Conservation (phyloP, 2,113 vertebrate species). For the Suncus etruscus region DNA sequence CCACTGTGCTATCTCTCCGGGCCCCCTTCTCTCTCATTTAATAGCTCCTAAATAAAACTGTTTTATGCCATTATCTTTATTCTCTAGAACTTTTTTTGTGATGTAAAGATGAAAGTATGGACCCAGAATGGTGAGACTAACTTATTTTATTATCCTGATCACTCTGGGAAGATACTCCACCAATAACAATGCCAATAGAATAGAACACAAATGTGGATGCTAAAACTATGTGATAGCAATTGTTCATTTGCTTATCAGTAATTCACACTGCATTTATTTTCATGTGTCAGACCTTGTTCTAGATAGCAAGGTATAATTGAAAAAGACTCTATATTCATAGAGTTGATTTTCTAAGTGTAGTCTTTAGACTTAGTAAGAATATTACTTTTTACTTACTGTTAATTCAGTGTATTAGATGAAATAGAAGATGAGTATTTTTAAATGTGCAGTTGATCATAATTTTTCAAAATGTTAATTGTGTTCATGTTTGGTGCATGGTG, state of each 20-base stretch:
- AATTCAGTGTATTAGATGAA: slow-evolving; percentile 60
- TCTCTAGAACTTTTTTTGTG: too few species aligned
- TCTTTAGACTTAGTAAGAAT: background rate
- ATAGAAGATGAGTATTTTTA: slow-evolving; percentile 66
- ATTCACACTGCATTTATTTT: background rate
- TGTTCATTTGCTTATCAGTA: slow-evolving; percentile 43
- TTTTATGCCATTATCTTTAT: too few species aligned
- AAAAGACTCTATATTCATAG: background rate
- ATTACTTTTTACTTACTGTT: slow-evolving; percentile 4
- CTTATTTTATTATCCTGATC: too few species aligned
- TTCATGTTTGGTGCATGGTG: slow-evolving; percentile 72
- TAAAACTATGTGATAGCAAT: slow-evolving; percentile 5
- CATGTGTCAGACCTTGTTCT: background rate
- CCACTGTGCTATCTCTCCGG: too few species aligned
- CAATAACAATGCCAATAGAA: background rate
- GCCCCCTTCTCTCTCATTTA: too few species aligned
- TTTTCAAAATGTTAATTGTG: slow-evolving; percentile 64
- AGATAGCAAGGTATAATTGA: background rate
- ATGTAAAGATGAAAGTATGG: too few species aligned
- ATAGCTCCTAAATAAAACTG: too few species aligned
- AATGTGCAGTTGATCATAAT: slow-evolving; percentile 58
- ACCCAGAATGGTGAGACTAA: too few species aligned
- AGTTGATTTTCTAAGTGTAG: background rate
- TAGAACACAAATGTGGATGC: background rate
- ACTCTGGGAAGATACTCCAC: too few species aligned